Evolutionary conservation across 1,140 invertebrate species (phyloP).

Genomic region (Bactericera cockerelli): DNA sequence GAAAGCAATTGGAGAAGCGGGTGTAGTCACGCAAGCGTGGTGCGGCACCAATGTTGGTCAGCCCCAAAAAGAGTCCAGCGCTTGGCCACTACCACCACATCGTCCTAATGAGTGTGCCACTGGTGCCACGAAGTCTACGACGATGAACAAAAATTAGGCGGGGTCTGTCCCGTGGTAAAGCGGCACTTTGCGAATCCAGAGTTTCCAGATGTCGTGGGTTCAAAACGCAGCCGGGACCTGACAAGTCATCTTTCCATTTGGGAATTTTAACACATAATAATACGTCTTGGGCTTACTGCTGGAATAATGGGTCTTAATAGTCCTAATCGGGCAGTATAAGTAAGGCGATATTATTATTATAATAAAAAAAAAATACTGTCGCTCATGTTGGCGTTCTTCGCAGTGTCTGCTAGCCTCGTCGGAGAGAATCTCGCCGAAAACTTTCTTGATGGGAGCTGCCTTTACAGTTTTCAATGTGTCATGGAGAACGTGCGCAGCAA

Average conservation of each 20-base stretch:
- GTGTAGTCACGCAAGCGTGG: not conserved
- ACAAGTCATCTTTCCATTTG: too few species aligned
- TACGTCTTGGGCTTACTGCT: too few species aligned
- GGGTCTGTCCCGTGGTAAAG: too few species aligned
- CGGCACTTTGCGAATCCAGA: too few species aligned
- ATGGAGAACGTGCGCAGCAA: not conserved
- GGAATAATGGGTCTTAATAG: too few species aligned
- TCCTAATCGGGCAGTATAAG: too few species aligned
- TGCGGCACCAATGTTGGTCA: not conserved
- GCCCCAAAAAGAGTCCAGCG: not conserved
- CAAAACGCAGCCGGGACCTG: too few species aligned
- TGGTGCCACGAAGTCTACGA: not conserved
- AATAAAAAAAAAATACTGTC: too few species aligned
- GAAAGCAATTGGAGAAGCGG: not conserved
- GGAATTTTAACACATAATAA: too few species aligned
- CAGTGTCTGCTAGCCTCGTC: not conserved
- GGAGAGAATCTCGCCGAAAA: not conserved
- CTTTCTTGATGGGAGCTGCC: not conserved
- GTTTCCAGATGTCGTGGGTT: too few species aligned
- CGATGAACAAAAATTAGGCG: not conserved
- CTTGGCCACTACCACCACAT: not conserved
- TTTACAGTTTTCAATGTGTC: not conserved
- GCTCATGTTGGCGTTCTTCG: not conserved
- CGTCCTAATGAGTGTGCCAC: not conserved
- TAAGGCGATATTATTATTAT: too few species aligned